These are phyloP conservation scores for Trematomus loennbergii DNA, from an alignment of 2,113 vertebrate species.

Conservation along the genomic window DNA sequence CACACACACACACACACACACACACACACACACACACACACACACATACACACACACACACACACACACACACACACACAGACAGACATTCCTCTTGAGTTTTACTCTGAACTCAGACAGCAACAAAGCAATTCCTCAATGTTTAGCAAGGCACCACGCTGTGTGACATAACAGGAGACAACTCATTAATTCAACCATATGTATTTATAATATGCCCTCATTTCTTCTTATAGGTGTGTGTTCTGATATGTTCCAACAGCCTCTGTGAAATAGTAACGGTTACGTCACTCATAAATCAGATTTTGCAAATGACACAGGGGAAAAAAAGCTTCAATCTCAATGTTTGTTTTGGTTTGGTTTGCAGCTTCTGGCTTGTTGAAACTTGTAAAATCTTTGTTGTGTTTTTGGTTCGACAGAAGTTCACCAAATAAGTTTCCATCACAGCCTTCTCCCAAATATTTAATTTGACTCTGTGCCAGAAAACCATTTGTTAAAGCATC, in stretches of 20 bases:
- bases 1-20: slow-evolving; percentile 25
- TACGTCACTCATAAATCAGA: not conserved
- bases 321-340: not conserved
- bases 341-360: not conserved
- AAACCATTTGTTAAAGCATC: slow-evolving; percentile 9
- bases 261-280: not conserved
- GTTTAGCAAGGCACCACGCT: slow-evolving; percentile 45
- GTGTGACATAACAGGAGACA: slow-evolving; percentile 55
- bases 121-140: slow-evolving; percentile 42
- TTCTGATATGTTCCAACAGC: not conserved
- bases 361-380: not conserved
- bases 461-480: not conserved
- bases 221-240: not conserved
- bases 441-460: not conserved
- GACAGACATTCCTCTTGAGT: slow-evolving; percentile 13
- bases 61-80: too few relatives aligned
- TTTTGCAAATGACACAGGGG: not conserved
- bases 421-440: not conserved
- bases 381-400: not conserved
- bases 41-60: slow-evolving; percentile 19
- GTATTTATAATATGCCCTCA: slow-evolving; percentile 34
- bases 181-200: slow-evolving; percentile 55
- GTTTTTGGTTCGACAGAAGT: not conserved
- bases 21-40: slow-evolving; percentile 7
- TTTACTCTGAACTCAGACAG: slow-evolving; percentile 36